A percentile compares a stretch with the other conserved stretches of the same genome.
Conservation (phyloP, 1,140 invertebrate species). For the Akabosia matsudoensis region DNA sequence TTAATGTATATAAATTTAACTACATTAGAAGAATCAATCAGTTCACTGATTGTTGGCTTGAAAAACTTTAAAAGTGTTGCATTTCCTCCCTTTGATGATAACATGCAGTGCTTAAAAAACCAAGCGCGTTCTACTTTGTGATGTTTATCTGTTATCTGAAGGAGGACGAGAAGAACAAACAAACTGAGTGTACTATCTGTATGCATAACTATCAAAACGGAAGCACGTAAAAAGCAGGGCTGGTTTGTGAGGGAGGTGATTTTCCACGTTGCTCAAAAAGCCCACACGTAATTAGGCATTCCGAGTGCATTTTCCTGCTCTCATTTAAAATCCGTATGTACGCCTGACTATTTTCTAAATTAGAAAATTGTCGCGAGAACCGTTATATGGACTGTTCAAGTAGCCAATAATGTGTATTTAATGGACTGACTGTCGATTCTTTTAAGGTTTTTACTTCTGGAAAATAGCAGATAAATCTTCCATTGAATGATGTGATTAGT, state of each 20-base stretch:
- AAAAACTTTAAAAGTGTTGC: constrained; percentile 12
- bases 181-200: neutral
- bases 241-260: neutral
- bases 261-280: neutral
- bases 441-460: neutral
- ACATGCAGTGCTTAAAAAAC: neutral
- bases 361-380: neutral
- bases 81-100: neutral
- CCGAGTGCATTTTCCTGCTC: too few relatives aligned
- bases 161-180: neutral
- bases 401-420: neutral
- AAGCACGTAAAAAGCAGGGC: too few relatives aligned
- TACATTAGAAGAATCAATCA: too few relatives aligned
- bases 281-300: neutral
- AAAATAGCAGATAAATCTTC: neutral
- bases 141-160: constrained; percentile 14
- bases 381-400: neutral
- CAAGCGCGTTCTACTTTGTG: neutral
- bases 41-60: too few relatives aligned
- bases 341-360: neutral
- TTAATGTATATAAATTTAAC: too few relatives aligned
- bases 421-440: neutral
- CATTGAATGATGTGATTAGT: neutral
- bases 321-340: neutral
- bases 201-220: neutral